phyloP scores from a whole-genome alignment of 1,140 invertebrate genomes.

The Oryzaephilus surinamensis region DNA sequence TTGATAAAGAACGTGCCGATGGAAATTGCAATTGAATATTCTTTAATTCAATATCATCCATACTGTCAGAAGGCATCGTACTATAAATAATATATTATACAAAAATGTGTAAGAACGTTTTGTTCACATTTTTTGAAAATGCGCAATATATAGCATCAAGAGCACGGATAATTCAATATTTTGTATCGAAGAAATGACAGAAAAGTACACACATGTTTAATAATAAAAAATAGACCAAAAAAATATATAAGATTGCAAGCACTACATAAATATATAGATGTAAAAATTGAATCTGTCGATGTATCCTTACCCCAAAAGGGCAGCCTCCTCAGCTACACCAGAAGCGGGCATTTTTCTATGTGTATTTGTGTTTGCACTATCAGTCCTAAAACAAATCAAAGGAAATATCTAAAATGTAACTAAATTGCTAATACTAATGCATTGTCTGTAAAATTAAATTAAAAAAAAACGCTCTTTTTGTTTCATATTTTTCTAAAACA shows the following conservation, averaged over 20 bases:
- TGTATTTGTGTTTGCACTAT: conserved; percentile 28
- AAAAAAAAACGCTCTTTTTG: neutral
- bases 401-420: conserved; percentile 27
- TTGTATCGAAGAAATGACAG: too few species aligned
- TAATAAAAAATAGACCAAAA: too few species aligned
- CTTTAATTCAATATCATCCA: conserved; percentile 90
- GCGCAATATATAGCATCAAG: too few species aligned
- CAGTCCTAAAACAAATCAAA: conserved; percentile 46
- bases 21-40: conserved; percentile 84
- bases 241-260: too few species aligned
- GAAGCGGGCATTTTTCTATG: conserved; percentile 52
- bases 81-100: conserved; percentile 33
- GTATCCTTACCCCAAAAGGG: conserved; percentile 54
- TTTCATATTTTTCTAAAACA: neutral
- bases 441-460: neutral
- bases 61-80: conserved; percentile 81
- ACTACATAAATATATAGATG: conserved; percentile 1
- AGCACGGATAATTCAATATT: too few species aligned
- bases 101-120: neutral
- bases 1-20: conserved; percentile 56
- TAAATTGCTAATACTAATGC: neutral
- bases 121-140: neutral
- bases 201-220: too few species aligned
- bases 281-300: conserved; percentile 6
- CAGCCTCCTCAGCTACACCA: conserved; percentile 55